Percentiles rank a stretch among this genome's conserved stretches.
These are phyloP conservation scores for Takifugu flavidus DNA, from an alignment of 2,113 vertebrate species.

Conservation along the genomic window DNA sequence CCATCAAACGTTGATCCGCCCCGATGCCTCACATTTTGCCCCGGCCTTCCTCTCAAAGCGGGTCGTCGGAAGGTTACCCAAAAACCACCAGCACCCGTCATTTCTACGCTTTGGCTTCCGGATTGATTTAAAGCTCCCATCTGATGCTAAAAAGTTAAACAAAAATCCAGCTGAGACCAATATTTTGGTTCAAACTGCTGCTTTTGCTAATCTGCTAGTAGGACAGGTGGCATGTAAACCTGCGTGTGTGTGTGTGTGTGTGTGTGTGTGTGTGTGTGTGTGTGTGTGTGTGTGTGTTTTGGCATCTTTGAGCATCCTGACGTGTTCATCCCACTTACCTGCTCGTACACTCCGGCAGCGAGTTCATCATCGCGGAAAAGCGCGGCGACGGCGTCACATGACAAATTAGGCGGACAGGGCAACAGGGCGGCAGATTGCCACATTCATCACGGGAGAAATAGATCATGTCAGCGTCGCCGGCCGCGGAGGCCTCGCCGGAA, in stretches of 20 bases:
- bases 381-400: slow-evolving; percentile 58
- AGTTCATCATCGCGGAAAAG: slow-evolving; percentile 50
- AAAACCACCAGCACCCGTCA: neutral
- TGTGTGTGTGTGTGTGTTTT: neutral
- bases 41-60: neutral
- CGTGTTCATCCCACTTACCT: slow-evolving; percentile 56
- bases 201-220: neutral
- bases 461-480: slow-evolving; percentile 68
- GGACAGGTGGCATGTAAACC: too few species aligned
- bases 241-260: too few species aligned
- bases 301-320: slow-evolving; percentile 17
- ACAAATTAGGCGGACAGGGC: slow-evolving; percentile 72
- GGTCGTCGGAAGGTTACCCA: neutral
- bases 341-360: slow-evolving; percentile 39
- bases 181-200: too few species aligned
- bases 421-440: slow-evolving; percentile 70
- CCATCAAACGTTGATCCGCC: slow-evolving; percentile 76
- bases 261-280: too few species aligned
- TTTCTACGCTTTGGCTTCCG: neutral
- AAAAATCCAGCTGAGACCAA: too few species aligned
- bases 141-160: too few species aligned
- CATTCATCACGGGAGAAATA: slow-evolving; percentile 73
- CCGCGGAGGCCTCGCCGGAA: slow-evolving; percentile 32
- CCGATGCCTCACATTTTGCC: slow-evolving; percentile 3
- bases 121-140: too few species aligned